Base-by-base conservation (phyloP, 2,113 vertebrate genomes). In the Bothrops jararaca region DNA sequence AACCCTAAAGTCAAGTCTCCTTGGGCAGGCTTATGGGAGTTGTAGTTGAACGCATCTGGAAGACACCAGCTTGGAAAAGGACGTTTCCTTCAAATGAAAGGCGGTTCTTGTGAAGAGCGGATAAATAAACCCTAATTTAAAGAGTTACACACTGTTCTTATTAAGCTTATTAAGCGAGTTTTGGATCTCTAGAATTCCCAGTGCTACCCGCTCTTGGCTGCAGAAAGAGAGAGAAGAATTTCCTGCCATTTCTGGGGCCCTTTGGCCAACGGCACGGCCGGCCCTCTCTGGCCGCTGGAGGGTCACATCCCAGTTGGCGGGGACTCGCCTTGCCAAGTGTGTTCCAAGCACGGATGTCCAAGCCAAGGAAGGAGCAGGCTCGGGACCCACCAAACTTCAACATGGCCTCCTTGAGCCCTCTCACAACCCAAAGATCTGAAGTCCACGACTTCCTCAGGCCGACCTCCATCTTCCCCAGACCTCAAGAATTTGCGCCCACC, bases 241-340 rank as follows among this genome's bases (percentile, higher is more conserved):
- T 15, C 9, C 85, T 5, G 23, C 48, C 45, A 2, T 10, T 87
- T 15, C 26, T 52, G 45, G 48, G 86, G 45, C 39, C 42, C 85
- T 26, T 45, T 5, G 13, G 64, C 64, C 58, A 12, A 64, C 0
- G 26, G 24, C 24, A 64, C 11, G 58, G 24, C 11, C 1, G 11
- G 29, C 60, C n/a, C 13, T 34, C 1, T 20, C 34, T 20, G 69
- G n/a, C n/a, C 15, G 1, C n/a, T 8, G 69, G 69, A 74, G 69
- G 13, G 69, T 34, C n/a, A 20, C n/a, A 0, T 80, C n/a, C 2
- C n/a, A 1, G 1, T 20, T 20, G 6, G 15, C 15, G 3, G 2
- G 2, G 29, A 15, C 64, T 34, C 34, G 69, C 69, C 69, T 74
- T 74, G n/a, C 69, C 18, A 13, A 20, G 69, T 6, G 2, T 39